phyloP scores from a whole-genome alignment of 2,888 invertebrate genomes.

The Epicampocera succincta region DNA sequence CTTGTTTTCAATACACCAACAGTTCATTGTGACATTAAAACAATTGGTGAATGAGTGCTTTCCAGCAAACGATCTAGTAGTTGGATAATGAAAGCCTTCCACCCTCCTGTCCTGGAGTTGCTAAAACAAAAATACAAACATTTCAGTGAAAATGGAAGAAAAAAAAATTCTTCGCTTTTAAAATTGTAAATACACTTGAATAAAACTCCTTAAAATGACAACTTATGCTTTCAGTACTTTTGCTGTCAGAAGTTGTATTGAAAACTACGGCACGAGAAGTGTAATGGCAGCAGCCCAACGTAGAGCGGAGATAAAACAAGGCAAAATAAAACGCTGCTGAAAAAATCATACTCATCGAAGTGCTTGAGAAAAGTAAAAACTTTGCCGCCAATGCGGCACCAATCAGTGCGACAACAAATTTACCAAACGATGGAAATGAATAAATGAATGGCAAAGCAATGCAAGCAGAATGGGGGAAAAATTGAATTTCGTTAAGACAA shows the following conservation, averaged over 20 bases:
- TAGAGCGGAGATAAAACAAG: slow-evolving; percentile 31
- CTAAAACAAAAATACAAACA: slow-evolving; percentile 16
- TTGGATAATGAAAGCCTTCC: slow-evolving; percentile 14
- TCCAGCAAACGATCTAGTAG: slow-evolving; percentile 12
- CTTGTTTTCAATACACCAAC: slow-evolving; percentile 15
- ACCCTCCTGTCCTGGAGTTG: neutral
- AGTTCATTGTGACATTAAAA: slow-evolving; percentile 28
- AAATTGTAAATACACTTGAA: slow-evolving; percentile 66
- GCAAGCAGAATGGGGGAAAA: slow-evolving; percentile 2
- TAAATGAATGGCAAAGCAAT: slow-evolving; percentile 61
- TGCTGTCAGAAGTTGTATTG: slow-evolving; percentile 27
- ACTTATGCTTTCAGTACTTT: slow-evolving; percentile 55
- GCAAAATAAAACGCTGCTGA: slow-evolving; percentile 25
- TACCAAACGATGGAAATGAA: slow-evolving; percentile 66
- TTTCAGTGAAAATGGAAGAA: neutral
- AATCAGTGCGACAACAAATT: slow-evolving; percentile 71
- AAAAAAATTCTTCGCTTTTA: slow-evolving; percentile 37
- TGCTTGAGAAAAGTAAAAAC: slow-evolving; percentile 68
- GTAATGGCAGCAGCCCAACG: slow-evolving; percentile 31
- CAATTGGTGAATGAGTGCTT: slow-evolving; percentile 28
- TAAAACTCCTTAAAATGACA: slow-evolving; percentile 67
- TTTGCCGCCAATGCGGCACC: slow-evolving; percentile 73
- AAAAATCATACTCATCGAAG: slow-evolving; percentile 65
- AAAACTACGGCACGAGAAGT: slow-evolving; percentile 11
- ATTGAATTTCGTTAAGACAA: slow-evolving; percentile 53